Conservation (phyloP, 2,113 vertebrate genomes). For the Oreochromis tanganicae region DNA sequence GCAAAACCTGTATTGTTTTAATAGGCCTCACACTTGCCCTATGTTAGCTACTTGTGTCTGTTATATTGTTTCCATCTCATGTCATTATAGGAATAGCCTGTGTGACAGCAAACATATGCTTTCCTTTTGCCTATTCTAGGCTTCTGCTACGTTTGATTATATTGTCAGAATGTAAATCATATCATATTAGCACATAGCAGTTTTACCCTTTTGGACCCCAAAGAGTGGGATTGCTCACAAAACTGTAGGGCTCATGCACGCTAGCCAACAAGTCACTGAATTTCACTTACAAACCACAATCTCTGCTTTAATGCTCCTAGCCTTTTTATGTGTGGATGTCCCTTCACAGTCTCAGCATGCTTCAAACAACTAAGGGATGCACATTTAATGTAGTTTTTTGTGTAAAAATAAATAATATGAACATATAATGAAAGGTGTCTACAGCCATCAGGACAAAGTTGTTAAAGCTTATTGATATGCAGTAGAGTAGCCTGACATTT, state of each 20-base stretch:
- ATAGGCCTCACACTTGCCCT: not conserved
- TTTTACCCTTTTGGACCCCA: not conserved
- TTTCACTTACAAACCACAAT: not conserved
- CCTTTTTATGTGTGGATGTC: not conserved
- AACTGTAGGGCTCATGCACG: not conserved
- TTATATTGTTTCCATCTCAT: not conserved
- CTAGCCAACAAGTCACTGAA: not conserved
- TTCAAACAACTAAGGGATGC: not conserved
- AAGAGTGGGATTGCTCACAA: not conserved
- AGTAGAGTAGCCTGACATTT: slow-evolving; percentile 38
- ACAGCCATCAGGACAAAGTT: not conserved
- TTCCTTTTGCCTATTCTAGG: no score
- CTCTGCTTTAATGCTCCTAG: not conserved
- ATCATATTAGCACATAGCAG: not conserved
- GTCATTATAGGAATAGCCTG: not conserved
- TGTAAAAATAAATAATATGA: not conserved
- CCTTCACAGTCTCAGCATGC: not conserved
- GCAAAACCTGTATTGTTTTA: not conserved
- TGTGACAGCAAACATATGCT: not conserved
- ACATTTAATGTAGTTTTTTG: not conserved
- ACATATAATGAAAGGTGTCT: not conserved
- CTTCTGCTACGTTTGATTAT: not conserved
- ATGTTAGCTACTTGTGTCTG: not conserved
- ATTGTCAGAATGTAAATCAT: not conserved
- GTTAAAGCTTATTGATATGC: slow-evolving; percentile 44